phyloP scores from a whole-genome alignment of 92 coral and sea anemone genomes.

The Porites evermanni region DNA sequence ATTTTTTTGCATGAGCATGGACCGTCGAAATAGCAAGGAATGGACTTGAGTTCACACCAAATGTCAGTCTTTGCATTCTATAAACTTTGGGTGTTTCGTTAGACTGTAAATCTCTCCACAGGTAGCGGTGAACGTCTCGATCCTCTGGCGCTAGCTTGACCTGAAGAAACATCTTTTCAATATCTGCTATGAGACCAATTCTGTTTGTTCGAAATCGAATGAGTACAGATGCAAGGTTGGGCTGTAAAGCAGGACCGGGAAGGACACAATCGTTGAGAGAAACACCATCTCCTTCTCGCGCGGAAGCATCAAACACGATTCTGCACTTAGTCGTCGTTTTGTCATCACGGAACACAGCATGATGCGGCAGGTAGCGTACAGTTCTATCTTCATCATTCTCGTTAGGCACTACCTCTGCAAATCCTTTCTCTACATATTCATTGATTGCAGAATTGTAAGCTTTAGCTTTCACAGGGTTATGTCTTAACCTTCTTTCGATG shows the following conservation, averaged over 20 bases:
- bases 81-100: slow-evolving; percentile 34
- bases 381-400: background rate
- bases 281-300: slow-evolving; percentile 17
- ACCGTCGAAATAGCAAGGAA: slow-evolving; percentile 43
- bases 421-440: slow-evolving; percentile 32
- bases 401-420: slow-evolving; percentile 13
- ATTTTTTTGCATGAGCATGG: slow-evolving; percentile 17
- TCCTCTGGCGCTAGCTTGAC: slow-evolving; percentile 37
- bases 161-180: slow-evolving; percentile 61
- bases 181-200: slow-evolving; percentile 51
- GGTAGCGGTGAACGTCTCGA: slow-evolving; percentile 45
- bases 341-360: slow-evolving; percentile 45
- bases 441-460: slow-evolving; percentile 43
- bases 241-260: slow-evolving; percentile 45
- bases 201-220: slow-evolving; percentile 43
- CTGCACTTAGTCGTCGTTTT: slow-evolving; percentile 42
- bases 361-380: slow-evolving; percentile 54
- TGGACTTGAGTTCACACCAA: slow-evolving; percentile 55
- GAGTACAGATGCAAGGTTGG: slow-evolving; percentile 26
- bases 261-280: slow-evolving; percentile 47
- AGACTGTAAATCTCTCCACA: slow-evolving; percentile 57
- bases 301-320: slow-evolving; percentile 59
- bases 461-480: slow-evolving; percentile 27
- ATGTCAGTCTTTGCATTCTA: slow-evolving; percentile 59
- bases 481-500: slow-evolving; percentile 35